Evolutionary conservation across 2,888 invertebrate species (phyloP), one percentile per base, ranked within the genome.

Genomic region (Diplazon laetatorius): DNA sequence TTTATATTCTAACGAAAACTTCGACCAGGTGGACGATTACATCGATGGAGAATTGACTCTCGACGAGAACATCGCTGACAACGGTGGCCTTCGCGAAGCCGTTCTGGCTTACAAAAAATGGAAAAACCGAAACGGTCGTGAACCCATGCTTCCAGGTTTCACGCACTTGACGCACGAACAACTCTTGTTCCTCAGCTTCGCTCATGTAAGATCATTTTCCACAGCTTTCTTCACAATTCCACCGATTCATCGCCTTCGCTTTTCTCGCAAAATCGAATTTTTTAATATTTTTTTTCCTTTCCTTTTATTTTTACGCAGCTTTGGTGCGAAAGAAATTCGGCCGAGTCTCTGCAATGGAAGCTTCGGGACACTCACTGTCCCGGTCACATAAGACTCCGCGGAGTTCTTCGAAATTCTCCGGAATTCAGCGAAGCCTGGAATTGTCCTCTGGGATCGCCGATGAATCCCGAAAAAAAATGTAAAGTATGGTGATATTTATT

Each of bases 31-130:
- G 1, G 82, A 87, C 78, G 85, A 87, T 39, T 83, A 96, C 95
- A 93, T 96, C 35, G 93, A 96, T 86, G 97, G 96, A 0, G 94
- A 94, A 82, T 91, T 93, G 79, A 97, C 96, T 0, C 90, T 97
- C 70, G 95, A 95, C 0, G 96, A 97, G 91, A 97, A 97, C 85
- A 95, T 97, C 78, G 96, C 96, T 0, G 96, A 97, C 87, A 96
- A 96, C 85, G 96, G 96, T 0, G 97, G 96, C 0, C 91, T 97
- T 60, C 93, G 95, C 62, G 95, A 96, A 88, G 95, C 96, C 0
- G 93, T 93, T 39, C 91, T 92, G 46, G 96, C 96, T 0, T 94
- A 96, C 83, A 92, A 93, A 76, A 92, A 92, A 65, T 95, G 94
- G 86, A 91, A 93, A 59, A 88, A 91, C 52, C 91, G 92, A 72